Conservation (phyloP, 2,888 invertebrate species). For the Rapana venosa region DNA sequence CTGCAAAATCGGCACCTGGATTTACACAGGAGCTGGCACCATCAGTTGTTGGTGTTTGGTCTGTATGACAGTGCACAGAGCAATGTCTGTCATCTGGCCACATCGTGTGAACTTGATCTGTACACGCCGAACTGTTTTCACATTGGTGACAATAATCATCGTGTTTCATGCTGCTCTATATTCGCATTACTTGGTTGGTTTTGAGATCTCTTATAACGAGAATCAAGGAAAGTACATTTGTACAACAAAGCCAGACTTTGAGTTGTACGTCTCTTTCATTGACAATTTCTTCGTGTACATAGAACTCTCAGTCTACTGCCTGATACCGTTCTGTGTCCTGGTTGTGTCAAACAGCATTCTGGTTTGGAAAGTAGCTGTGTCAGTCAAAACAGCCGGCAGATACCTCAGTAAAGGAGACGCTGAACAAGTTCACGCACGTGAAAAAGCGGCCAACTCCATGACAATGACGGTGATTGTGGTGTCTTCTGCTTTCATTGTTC, state of each 20-base stretch:
- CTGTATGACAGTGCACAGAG: conserved; percentile 16
- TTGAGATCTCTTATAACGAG: not conserved
- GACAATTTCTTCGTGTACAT: not conserved
- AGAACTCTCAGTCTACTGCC: not conserved
- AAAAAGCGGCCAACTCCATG: not conserved
- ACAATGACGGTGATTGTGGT: not conserved
- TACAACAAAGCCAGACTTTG: not conserved
- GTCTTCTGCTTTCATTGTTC: not conserved
- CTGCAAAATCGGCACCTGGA: not conserved
- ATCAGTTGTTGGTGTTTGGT: conserved; percentile 11
- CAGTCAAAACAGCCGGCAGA: not conserved
- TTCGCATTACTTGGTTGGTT: not conserved
- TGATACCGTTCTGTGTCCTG: not conserved
- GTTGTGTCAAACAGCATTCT: not conserved
- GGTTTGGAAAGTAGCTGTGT: not conserved
- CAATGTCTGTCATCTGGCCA: conserved; percentile 33
- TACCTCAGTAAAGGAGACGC: not conserved
- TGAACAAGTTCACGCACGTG: not conserved
- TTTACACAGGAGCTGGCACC: not conserved
- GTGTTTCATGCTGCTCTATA: not conserved
- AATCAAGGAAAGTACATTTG: not conserved
- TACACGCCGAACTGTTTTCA: not conserved
- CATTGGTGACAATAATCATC: not conserved
- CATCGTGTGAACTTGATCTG: conserved; percentile 29
- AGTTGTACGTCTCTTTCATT: not conserved